Percentiles rank a stretch among this genome's conserved stretches.
phyloP scores from a whole-genome alignment of 2,797 vertebrate species.

The Myiotriccus ornatus region DNA sequence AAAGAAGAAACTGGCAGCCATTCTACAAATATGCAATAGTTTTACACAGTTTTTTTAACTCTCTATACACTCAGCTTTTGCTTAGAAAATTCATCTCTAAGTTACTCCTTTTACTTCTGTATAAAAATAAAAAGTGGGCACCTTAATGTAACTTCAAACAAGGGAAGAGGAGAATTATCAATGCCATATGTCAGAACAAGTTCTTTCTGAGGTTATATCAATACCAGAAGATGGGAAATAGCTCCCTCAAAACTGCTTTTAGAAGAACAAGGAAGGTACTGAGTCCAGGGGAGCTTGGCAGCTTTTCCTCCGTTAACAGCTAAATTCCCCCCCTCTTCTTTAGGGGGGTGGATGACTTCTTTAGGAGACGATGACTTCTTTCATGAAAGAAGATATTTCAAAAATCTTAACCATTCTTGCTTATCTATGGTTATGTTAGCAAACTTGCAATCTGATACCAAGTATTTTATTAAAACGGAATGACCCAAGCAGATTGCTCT shows the following conservation, averaged over 20 bases:
- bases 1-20: not conserved
- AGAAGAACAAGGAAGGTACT: slow-evolving; percentile 1
- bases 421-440: not conserved
- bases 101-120: not conserved
- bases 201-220: slow-evolving; percentile 30
- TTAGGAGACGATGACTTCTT: not conserved
- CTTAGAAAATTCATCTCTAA: not conserved
- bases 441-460: not conserved
- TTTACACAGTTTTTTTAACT: not conserved
- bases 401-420: not conserved
- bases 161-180: not conserved
- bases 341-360: too few species aligned
- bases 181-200: slow-evolving; percentile 17
- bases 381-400: not conserved
- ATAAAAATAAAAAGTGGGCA: not conserved
- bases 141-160: not conserved
- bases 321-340: not conserved
- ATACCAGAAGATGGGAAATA: slow-evolving; percentile 35
- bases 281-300: not conserved
- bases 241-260: not conserved
- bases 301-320: not conserved
- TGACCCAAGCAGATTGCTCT: not conserved
- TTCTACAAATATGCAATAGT: not conserved
- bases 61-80: not conserved
- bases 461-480: not conserved